These are phyloP conservation scores for Tarsius wallacei DNA, from an alignment of 2,797 vertebrate species.

Conservation along the genomic window DNA sequence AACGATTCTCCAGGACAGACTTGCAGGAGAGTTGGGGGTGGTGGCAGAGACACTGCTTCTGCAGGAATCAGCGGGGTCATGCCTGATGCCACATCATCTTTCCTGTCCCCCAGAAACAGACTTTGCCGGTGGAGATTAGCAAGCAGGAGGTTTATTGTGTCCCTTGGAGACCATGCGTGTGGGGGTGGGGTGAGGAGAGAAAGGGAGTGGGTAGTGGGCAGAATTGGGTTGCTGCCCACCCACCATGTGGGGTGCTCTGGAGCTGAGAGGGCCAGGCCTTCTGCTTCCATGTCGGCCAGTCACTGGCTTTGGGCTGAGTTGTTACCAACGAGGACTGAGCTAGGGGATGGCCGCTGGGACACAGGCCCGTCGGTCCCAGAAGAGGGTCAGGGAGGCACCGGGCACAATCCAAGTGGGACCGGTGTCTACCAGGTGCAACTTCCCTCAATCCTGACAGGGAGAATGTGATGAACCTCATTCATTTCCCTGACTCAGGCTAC, in stretches of 20 bases:
- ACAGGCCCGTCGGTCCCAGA: neutral
- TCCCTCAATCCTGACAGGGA: neutral
- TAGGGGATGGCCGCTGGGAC: neutral
- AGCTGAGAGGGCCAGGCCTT: neutral
- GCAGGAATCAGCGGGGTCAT: accelerated
- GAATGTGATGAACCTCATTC: neutral
- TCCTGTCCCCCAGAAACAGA: neutral
- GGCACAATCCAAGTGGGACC: neutral
- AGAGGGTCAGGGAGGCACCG: neutral
- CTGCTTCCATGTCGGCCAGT: neutral
- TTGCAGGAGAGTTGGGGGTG: neutral
- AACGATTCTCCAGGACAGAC: neutral
- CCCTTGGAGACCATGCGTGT: accelerated
- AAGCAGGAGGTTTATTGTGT: neutral
- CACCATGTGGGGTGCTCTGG: accelerated
- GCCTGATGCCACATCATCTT: neutral
- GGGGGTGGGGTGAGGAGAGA: neutral
- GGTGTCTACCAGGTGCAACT: neutral
- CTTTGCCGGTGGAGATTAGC: neutral
- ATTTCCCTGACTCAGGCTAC: neutral
- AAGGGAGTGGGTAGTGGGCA: neutral
- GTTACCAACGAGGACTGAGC: neutral
- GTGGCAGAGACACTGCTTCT: accelerated
- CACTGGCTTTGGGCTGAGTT: neutral
- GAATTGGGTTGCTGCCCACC: neutral